phyloP scores from a whole-genome alignment of 1,140 invertebrate genomes.

The Ceratitis capitata region DNA sequence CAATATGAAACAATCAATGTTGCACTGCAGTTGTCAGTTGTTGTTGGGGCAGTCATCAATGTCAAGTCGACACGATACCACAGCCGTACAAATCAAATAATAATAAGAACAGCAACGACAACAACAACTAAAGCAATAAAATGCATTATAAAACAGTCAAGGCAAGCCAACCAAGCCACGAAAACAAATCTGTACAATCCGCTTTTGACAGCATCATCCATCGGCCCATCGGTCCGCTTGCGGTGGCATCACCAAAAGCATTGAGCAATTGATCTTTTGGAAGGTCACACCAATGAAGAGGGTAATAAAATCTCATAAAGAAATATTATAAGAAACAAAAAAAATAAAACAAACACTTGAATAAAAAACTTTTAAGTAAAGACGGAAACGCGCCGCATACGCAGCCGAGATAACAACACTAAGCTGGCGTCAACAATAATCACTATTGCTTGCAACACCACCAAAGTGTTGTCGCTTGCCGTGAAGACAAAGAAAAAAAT shows the following conservation, averaged over 20 bases:
- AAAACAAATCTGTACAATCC: background rate
- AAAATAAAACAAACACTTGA: background rate
- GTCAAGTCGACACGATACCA: slow-evolving; percentile 48
- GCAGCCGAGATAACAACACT: slow-evolving; percentile 31
- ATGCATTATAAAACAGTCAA: background rate
- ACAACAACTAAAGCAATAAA: slow-evolving; percentile 22
- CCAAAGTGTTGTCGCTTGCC: background rate
- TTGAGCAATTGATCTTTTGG: slow-evolving; percentile 1
- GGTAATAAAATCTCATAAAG: background rate
- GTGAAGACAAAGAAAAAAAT: background rate
- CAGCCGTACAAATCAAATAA: slow-evolving; percentile 7
- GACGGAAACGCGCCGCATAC: background rate
- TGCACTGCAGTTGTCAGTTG: slow-evolving; percentile 49
- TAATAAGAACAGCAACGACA: background rate
- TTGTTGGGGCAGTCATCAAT: slow-evolving; percentile 55
- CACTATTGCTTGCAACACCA: background rate
- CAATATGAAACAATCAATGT: background rate
- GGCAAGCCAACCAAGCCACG: background rate
- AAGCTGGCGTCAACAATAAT: slow-evolving; percentile 24
- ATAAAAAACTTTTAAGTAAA: background rate
- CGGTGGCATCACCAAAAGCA: background rate
- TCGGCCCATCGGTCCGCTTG: slow-evolving; percentile 1
- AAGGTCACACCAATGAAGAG: background rate
- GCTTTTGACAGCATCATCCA: slow-evolving; percentile 25
- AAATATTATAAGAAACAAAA: background rate